These are phyloP conservation scores for Eumerus sabulonum DNA, from an alignment of 2,888 invertebrate species.

Conservation along the genomic window DNA sequence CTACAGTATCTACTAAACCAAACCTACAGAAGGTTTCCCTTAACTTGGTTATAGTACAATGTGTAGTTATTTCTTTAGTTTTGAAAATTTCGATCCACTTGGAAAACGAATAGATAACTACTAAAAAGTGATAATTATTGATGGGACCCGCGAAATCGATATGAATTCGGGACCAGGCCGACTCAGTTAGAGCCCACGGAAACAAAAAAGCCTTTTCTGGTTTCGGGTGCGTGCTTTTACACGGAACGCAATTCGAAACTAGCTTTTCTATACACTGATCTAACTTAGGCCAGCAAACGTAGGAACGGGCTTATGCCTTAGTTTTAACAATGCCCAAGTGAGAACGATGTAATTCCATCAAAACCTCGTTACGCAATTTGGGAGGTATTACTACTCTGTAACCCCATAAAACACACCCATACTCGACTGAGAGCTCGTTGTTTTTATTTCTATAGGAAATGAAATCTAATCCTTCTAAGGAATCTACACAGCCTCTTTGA, in stretches of 20 bases:
- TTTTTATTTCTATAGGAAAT: not conserved
- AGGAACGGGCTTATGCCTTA: slow-evolving; percentile 6
- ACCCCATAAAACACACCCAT: slow-evolving; percentile 21
- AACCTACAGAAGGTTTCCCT: slow-evolving; percentile 56
- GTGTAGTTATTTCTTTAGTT: slow-evolving; percentile 53
- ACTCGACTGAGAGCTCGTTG: slow-evolving; percentile 16
- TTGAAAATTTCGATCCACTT: slow-evolving; percentile 63
- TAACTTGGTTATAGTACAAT: slow-evolving; percentile 42
- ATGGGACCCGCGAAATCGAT: slow-evolving; percentile 59
- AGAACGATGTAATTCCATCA: slow-evolving; percentile 2
- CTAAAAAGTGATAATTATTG: slow-evolving; percentile 44
- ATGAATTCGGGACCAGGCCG: slow-evolving; percentile 49
- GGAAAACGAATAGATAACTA: slow-evolving; percentile 56
- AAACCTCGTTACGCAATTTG: slow-evolving; percentile 21
- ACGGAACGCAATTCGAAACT: slow-evolving; percentile 8
- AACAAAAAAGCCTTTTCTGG: slow-evolving; percentile 36
- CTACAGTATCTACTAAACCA: slow-evolving; percentile 47
- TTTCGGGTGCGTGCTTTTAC: not conserved
- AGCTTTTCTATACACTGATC: slow-evolving; percentile 7
- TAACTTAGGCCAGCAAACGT: slow-evolving; percentile 11
- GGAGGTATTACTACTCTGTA: slow-evolving; percentile 17
- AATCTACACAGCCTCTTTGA: not conserved
- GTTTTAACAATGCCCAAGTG: no score
- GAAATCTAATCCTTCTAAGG: not conserved
- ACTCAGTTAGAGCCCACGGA: slow-evolving; percentile 39